Conservation (phyloP, 2,888 invertebrate species). For the Pristionchus japonicus region DNA sequence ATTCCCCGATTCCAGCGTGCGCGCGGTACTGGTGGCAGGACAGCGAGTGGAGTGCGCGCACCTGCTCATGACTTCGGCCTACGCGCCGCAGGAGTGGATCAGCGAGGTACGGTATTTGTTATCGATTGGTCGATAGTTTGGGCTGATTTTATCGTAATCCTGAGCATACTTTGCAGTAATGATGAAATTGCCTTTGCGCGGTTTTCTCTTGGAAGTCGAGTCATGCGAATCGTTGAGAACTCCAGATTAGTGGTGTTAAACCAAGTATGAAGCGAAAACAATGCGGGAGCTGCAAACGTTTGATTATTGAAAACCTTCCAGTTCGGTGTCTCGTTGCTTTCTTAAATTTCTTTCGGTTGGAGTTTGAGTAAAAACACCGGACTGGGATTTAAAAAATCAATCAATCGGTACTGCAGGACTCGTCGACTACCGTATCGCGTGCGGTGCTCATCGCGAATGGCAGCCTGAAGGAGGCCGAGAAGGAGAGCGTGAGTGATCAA, state of each 20-base stretch:
- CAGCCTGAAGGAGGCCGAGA: slow-evolving; percentile 52
- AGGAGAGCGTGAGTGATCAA: slow-evolving; percentile 54
- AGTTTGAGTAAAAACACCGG: no score
- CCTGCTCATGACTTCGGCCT: slow-evolving; percentile 57
- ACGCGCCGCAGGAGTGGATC: slow-evolving; percentile 50
- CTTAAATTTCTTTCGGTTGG: no score
- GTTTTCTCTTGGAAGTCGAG: no score
- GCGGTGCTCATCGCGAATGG: slow-evolving; percentile 57
- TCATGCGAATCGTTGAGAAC: background rate
- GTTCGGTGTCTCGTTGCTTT: no score
- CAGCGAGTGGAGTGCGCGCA: slow-evolving; percentile 60
- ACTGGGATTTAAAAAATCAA: background rate
- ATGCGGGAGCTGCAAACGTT: background rate
- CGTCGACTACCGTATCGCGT: slow-evolving; percentile 37
- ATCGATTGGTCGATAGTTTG: background rate
- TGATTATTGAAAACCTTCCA: no score
- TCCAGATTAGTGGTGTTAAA: background rate
- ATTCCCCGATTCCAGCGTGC: no score
- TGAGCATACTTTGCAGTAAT: no score
- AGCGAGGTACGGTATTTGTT: slow-evolving; percentile 16
- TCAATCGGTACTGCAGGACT: background rate
- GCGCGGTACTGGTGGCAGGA: slow-evolving; percentile 69
- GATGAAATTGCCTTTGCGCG: no score
- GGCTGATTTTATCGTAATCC: background rate
- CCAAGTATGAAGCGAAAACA: background rate